A percentile compares a stretch with the other conserved stretches of the same genome.
phyloP scores from a whole-genome alignment of 2,888 invertebrate genomes.

The Molorchus minor region DNA sequence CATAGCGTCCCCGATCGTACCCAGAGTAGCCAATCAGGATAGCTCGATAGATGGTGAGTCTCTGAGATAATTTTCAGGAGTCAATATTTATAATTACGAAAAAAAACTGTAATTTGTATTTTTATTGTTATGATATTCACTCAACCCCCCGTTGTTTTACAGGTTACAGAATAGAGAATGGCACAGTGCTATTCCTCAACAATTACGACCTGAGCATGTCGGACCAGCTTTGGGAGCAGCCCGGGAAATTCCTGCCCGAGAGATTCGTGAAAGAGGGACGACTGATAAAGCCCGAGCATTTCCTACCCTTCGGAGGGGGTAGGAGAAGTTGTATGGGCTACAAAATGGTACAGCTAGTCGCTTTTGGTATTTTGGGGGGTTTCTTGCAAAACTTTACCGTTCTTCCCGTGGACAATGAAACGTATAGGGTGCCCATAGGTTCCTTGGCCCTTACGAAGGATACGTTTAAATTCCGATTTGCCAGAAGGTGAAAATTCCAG shows the following conservation, averaged over 20 bases:
- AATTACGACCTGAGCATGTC: conserved; percentile 75
- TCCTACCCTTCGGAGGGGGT: conserved; percentile 74
- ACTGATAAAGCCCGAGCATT: conserved; percentile 70
- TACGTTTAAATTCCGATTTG: conserved; percentile 65
- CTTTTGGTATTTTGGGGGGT: conserved; percentile 66
- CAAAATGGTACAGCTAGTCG: conserved; percentile 70
- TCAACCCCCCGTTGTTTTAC: too few species aligned
- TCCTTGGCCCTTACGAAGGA: conserved; percentile 66
- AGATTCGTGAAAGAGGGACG: conserved; percentile 68
- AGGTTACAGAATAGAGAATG: conserved; percentile 71
- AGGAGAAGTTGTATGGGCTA: conserved; percentile 75
- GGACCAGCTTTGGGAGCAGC: conserved; percentile 68
- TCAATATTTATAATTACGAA: too few species aligned
- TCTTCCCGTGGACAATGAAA: conserved; percentile 60
- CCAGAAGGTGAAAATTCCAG: conserved; percentile 53
- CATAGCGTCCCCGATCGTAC: conserved; percentile 74
- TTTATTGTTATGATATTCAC: too few species aligned
- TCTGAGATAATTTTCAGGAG: background rate
- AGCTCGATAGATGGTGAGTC: conserved; percentile 69
- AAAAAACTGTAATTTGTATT: too few species aligned
- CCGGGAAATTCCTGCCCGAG: conserved; percentile 69
- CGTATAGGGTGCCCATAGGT: conserved; percentile 67
- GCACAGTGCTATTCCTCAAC: conserved; percentile 72
- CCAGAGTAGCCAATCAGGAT: conserved; percentile 72
- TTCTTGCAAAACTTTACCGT: conserved; percentile 67